Evolutionary conservation across 2,113 vertebrate genomes (phyloP).

Genomic region (Pseudopodoces humilis): DNA sequence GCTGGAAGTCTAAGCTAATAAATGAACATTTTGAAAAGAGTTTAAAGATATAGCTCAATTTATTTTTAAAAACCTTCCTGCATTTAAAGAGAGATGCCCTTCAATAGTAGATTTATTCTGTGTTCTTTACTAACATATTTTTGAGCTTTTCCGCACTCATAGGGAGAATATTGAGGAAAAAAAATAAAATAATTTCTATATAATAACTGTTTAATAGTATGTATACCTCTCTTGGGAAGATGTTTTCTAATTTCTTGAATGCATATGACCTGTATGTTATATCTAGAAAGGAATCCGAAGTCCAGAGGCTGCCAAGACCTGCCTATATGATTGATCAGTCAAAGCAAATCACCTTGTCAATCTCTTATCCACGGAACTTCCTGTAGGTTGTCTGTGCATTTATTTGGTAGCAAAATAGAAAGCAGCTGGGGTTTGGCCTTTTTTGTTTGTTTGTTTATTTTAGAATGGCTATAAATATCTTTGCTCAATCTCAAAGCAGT

Average conservation of each 20-base stretch:
- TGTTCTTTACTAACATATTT: not conserved
- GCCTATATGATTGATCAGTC: not conserved
- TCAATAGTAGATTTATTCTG: not conserved
- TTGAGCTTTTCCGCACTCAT: not conserved
- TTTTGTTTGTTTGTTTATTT: not conserved
- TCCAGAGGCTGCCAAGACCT: not conserved
- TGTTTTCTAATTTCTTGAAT: not conserved
- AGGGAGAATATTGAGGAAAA: not conserved
- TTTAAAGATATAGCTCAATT: not conserved
- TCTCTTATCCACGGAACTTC: not conserved
- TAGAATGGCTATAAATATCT: not conserved
- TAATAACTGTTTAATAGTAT: not conserved
- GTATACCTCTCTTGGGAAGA: not conserved
- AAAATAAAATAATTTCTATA: not conserved
- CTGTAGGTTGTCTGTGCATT: not conserved
- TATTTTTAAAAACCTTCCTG: not conserved
- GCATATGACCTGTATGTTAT: not conserved
- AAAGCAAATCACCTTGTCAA: not conserved
- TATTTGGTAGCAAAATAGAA: not conserved
- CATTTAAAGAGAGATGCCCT: not conserved
- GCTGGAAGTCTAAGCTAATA: not conserved
- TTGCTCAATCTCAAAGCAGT: not conserved
- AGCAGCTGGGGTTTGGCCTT: not conserved
- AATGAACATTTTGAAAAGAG: not conserved
- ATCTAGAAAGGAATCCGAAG: not conserved